Base-by-base conservation (phyloP, 2,888 invertebrate genomes). In the Polydrusus cervinus region DNA sequence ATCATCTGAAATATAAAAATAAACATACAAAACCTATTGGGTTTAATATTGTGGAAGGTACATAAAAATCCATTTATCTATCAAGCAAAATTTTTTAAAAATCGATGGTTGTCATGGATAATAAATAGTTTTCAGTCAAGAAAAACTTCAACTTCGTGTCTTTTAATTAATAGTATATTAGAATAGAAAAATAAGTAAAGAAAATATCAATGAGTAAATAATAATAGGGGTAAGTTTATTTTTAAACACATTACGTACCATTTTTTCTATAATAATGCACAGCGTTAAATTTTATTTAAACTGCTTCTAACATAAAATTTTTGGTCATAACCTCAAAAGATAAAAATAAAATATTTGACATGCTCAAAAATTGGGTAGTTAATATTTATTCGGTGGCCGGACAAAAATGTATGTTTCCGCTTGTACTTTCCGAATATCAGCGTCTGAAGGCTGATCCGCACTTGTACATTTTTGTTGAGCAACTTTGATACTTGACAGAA, bases 1-100 rank as follows among this genome's bases (percentile, higher is more conserved):
- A 74, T n/a, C 84, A 90, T 90, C 80, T 90, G 88, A 85, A 91
- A 89, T 90, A 14, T 11, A 60, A 16, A 38, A 60, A 60, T 40
- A 14, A 34, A 10, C 8, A 5, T 25, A 5, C 1, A 25, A 25
- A 1, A 25, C 34, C 3, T 34, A 34, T 1, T 34, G 7, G 34
- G 34, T 1, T 34, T 34, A 9, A 7, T 34, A 34, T n/a, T n/a
- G n/a, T n/a, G n/a, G n/a, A n/a, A n/a, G n/a, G 25, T 25, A 25
- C 25, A 25, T 3, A 25, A 25, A 5, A 25, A 25, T 34, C 38
- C 34, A 30, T 55, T 34, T 38, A 25, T 57, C 14, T 6, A 47
- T 34, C 30, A 49, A 34, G 34, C 1, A 34, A 34, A 34, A 1
- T 47, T 65, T 13, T 9, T 16, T 38, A 20, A 53, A 55, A 68